phyloP scores from a whole-genome alignment of 2,888 invertebrate species.

The Cheilosia urbana region DNA sequence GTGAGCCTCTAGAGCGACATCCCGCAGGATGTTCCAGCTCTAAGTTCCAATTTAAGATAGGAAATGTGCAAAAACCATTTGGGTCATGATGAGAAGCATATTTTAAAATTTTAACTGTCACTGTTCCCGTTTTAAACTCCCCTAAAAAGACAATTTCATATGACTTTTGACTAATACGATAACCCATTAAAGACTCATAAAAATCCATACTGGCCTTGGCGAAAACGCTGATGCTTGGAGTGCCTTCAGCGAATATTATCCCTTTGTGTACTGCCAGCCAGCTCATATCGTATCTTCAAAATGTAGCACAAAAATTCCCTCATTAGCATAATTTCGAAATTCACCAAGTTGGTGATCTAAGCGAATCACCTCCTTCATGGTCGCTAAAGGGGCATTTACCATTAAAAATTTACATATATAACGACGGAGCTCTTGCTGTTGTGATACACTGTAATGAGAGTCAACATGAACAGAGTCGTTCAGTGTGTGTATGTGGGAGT shows the following conservation, averaged over 20 bases:
- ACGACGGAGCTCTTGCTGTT: not conserved
- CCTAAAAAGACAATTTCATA: not conserved
- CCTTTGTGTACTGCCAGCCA: constrained; percentile 1
- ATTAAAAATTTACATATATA: constrained; percentile 4
- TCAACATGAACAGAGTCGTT: constrained; percentile 3
- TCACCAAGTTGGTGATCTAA: not conserved
- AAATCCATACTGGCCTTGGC: constrained; percentile 11
- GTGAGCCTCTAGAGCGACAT: no score
- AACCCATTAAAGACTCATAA: not conserved
- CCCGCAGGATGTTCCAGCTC: no score
- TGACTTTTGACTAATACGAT: not conserved
- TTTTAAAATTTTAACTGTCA: no score
- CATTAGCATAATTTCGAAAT: constrained; percentile 29
- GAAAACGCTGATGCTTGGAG: not conserved
- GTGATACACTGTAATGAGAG: not conserved
- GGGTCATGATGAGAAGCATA: no score
- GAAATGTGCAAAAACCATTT: no score
- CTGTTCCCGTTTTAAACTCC: not conserved
- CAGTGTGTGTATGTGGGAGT: not conserved
- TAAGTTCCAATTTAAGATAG: no score
- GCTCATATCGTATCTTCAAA: constrained; percentile 1
- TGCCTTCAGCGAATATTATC: not conserved
- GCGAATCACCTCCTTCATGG: constrained; percentile 2
- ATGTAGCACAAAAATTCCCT: constrained; percentile 13
- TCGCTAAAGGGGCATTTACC: not conserved